Evolutionary conservation across 2,797 vertebrate species (phyloP).

Genomic region (Prionace glauca): DNA sequence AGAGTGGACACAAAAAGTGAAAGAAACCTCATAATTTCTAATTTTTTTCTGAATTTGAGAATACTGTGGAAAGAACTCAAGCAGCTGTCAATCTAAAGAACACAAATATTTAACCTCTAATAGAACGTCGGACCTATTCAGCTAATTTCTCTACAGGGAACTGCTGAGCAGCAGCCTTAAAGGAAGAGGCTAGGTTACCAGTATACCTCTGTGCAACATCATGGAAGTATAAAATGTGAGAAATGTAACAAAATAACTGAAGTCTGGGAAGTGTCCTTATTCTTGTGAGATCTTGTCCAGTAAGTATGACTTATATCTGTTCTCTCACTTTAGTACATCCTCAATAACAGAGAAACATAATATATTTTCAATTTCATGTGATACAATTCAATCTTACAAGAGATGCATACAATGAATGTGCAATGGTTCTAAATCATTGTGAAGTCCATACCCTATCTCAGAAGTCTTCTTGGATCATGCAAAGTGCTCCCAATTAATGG

Average conservation of each 20-base stretch:
- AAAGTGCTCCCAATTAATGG: neutral
- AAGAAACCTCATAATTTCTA: neutral
- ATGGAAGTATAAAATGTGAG: neutral
- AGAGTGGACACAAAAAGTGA: neutral
- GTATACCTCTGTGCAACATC: neutral
- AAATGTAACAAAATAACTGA: neutral
- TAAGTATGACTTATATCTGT: neutral
- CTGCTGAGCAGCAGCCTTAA: neutral
- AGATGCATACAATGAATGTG: neutral
- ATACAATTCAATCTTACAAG: neutral
- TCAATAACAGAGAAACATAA: neutral
- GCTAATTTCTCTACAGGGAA: neutral
- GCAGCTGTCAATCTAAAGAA: neutral
- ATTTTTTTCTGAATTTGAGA: neutral
- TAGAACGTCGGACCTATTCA: neutral
- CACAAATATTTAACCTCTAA: neutral
- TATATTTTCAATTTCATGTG: neutral
- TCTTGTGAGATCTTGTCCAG: neutral
- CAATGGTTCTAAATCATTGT: too few species aligned
- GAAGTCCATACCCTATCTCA: neutral
- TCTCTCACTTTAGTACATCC: neutral
- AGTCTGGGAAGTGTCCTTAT: neutral
- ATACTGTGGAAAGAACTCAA: neutral
- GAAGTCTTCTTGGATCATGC: neutral
- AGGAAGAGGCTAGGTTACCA: neutral